A percentile compares a stretch with the other conserved stretches of the same genome.
phyloP scores from a whole-genome alignment of 2,888 invertebrate species.

The Aromia moschata region DNA sequence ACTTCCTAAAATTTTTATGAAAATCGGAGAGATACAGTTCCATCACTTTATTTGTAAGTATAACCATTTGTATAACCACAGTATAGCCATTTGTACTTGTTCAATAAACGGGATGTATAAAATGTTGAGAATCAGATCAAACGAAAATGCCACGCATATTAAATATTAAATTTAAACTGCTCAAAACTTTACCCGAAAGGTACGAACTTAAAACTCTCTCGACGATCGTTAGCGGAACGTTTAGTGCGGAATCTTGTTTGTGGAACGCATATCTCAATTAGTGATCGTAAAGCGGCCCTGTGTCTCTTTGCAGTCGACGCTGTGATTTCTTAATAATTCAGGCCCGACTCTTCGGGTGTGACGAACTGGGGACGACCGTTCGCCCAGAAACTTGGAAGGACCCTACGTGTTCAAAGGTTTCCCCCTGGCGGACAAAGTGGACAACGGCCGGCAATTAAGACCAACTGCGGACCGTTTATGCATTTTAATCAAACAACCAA shows the following conservation, averaged over 20 bases:
- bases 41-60: too few species aligned
- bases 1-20: too few species aligned
- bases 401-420: slow-evolving; percentile 53
- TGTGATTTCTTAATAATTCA: slow-evolving; percentile 57
- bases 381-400: slow-evolving; percentile 40
- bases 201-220: not conserved
- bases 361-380: slow-evolving; percentile 38
- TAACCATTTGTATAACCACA: too few species aligned
- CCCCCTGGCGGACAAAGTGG: slow-evolving; percentile 51
- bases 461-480: slow-evolving; percentile 54
- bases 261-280: slow-evolving; percentile 51
- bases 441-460: slow-evolving; percentile 54
- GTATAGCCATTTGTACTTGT: too few species aligned
- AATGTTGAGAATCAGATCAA: too few species aligned
- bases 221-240: slow-evolving; percentile 26
- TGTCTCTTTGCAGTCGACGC: slow-evolving; percentile 46
- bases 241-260: slow-evolving; percentile 41
- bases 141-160: too few species aligned
- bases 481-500: slow-evolving; percentile 56
- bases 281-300: slow-evolving; percentile 49
- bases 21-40: too few species aligned
- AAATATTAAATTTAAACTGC: too few species aligned
- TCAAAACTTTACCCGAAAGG: too few species aligned
- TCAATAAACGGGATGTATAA: too few species aligned
- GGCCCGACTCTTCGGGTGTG: slow-evolving; percentile 48